These are phyloP conservation scores for Tuta absoluta DNA, from an alignment of 2,888 invertebrate species.

Conservation along the genomic window DNA sequence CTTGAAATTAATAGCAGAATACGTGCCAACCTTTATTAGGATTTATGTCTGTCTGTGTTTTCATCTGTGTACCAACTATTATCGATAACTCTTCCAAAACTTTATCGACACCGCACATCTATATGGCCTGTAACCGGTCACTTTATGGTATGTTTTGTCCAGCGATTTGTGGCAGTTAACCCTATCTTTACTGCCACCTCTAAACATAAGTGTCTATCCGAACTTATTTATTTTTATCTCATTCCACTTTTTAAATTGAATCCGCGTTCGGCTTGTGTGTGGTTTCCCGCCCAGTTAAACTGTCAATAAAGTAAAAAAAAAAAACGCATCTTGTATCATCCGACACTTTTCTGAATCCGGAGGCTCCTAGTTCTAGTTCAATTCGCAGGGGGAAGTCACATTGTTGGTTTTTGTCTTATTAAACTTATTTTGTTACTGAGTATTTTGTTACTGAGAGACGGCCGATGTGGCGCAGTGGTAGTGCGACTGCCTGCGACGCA, in stretches of 20 bases:
- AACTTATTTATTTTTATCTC: slow-evolving; percentile 81
- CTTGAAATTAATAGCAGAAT: no score
- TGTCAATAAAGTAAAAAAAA: slow-evolving; percentile 69
- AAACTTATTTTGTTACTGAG: no score
- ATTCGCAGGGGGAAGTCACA: no score
- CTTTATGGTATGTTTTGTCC: slow-evolving; percentile 79
- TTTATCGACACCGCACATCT: slow-evolving; percentile 48
- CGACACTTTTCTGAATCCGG: no score
- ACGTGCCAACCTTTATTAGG: no score
- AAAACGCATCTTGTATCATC: slow-evolving; percentile 56
- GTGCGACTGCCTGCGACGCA: no score
- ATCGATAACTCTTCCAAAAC: not conserved
- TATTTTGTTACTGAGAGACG: no score
- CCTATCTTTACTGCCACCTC: slow-evolving; percentile 80
- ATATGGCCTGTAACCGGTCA: slow-evolving; percentile 71
- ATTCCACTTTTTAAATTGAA: slow-evolving; percentile 80
- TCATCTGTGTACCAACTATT: not conserved
- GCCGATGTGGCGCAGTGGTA: no score
- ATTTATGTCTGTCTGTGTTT: no score
- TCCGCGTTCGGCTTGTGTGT: slow-evolving; percentile 76
- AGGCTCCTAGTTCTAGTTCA: no score
- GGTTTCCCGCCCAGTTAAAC: slow-evolving; percentile 70
- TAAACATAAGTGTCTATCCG: slow-evolving; percentile 80
- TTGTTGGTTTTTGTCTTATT: no score
- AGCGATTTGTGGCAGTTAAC: slow-evolving; percentile 78